Evolutionary conservation across 2,888 invertebrate genomes (phyloP), one percentile per base, ranked within the genome.

Genomic region (Agrotis exclamationis): DNA sequence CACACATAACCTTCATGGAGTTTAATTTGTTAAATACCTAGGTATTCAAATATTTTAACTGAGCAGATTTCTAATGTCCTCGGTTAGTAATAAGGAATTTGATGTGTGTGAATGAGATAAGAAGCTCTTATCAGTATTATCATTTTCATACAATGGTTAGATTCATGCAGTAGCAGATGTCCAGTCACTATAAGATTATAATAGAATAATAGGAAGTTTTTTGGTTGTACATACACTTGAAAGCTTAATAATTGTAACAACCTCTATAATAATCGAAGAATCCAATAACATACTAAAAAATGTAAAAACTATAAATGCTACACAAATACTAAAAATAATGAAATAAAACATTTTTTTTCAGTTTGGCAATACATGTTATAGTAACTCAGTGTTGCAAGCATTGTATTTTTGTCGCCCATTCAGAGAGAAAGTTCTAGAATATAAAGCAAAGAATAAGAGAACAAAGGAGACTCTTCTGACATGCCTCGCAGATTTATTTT

Each of bases 331-430:
- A 9, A 33, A n/a, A 33, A 28, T 28, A 28, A 28, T 5, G 5
- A 3, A 28, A 5, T 28, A 28, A 33, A 7, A 6, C 1, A 0
- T 7, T 33, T 1, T 50, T 90, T 97, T 97, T 84, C 96, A 98
- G 98, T 99, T 99, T 97, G 99, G 99, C 86, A 99, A 99, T 96
- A 99, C 99, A 45, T 99, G 99, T 96, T 99, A 99, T 94, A 99
- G 99, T 94, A 99, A 99, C 96, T 99, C 99, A 57, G 99, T 99
- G 86, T 97, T 99, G 83, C 99, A 99, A 97, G 99, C 99, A 45
- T 97, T 99, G 82, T 99, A 99, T 94, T 99, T 99, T 95, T 99
- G 99, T 96, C 98, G 99, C 90, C 99, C 99, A 74, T 99, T 99
- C 93, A 97, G 99, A 92, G 99, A 99, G 90, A 99, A 99, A 96